These are phyloP conservation scores for Hesperia comma DNA, from an alignment of 2,888 invertebrate species.

Conservation along the genomic window DNA sequence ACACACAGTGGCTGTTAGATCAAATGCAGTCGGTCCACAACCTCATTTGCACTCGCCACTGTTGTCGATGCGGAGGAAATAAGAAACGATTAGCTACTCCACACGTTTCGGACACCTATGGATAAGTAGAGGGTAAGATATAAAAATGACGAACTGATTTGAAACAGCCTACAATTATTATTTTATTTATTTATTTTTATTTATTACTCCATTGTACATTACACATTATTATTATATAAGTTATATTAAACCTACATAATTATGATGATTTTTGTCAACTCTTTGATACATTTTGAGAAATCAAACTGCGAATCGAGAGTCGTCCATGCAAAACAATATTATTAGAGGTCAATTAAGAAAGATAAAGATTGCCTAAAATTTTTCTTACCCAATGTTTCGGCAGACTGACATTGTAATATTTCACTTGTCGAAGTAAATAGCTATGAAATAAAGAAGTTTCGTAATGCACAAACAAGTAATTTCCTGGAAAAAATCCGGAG, in stretches of 20 bases:
- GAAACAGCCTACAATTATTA: too few species aligned
- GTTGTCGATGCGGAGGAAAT: slow-evolving; percentile 32
- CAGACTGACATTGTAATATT: slow-evolving; percentile 12
- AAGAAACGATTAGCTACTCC: slow-evolving; percentile 24
- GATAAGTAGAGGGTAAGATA: slow-evolving; percentile 6
- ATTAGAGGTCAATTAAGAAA: slow-evolving; percentile 23
- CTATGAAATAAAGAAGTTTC: too few species aligned
- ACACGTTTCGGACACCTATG: slow-evolving; percentile 10
- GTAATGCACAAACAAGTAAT: too few species aligned
- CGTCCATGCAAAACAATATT: slow-evolving; percentile 12
- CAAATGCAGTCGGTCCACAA: slow-evolving; percentile 25
- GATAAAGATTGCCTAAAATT: slow-evolving; percentile 17
- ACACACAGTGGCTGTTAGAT: neutral
- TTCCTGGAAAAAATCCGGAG: too few species aligned
- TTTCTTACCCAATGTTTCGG: slow-evolving; percentile 11
- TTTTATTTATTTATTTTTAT: too few species aligned
- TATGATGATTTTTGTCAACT: too few species aligned
- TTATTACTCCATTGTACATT: too few species aligned
- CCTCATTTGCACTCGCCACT: slow-evolving; percentile 31
- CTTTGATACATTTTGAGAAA: slow-evolving; percentile 6
- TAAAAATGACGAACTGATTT: slow-evolving; percentile 15
- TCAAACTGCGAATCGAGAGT: slow-evolving; percentile 6
- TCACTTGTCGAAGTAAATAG: neutral
- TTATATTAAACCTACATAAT: too few species aligned
- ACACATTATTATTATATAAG: too few species aligned